Percentiles rank a stretch among this genome's conserved stretches.
Evolutionary conservation across 2,888 invertebrate species (phyloP).

Genomic region (Macropis europaea): DNA sequence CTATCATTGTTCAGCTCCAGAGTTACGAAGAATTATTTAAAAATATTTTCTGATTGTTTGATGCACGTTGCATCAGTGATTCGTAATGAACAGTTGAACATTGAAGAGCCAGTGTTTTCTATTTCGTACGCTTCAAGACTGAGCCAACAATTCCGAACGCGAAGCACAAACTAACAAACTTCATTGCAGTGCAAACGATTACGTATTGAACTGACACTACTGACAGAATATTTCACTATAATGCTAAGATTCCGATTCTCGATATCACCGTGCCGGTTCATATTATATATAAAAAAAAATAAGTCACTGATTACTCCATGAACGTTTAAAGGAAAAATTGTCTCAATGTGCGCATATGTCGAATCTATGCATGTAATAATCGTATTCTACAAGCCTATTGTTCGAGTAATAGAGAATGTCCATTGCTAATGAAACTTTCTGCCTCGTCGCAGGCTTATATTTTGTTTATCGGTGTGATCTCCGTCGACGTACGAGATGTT

Average conservation of each 20-base stretch:
- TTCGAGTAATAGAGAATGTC: constrained; percentile 16
- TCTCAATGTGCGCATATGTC: constrained; percentile 7
- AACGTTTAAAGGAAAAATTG: neutral
- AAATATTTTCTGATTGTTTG: too few relatives aligned
- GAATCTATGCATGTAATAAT: constrained; percentile 21
- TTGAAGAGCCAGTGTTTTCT: constrained; percentile 2
- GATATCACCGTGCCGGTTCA: neutral
- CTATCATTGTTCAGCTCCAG: too few relatives aligned
- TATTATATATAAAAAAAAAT: constrained; percentile 15
- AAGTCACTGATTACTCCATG: constrained; percentile 8
- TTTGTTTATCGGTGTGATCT: constrained; percentile 37
- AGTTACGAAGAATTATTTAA: too few relatives aligned
- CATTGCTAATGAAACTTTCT: neutral
- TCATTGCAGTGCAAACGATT: too few relatives aligned
- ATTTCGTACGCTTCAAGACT: constrained; percentile 27
- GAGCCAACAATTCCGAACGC: constrained; percentile 3
- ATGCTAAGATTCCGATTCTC: neutral
- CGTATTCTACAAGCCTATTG: constrained; percentile 22
- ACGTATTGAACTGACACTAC: neutral
- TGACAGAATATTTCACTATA: neutral
- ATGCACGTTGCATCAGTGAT: too few relatives aligned
- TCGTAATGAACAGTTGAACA: too few relatives aligned
- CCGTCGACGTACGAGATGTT: constrained; percentile 5
- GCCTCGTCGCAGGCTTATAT: constrained; percentile 18
- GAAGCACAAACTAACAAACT: neutral